Evolutionary conservation across 2,113 vertebrate genomes (phyloP).

Genomic region (Tychaedon coryphoeus): DNA sequence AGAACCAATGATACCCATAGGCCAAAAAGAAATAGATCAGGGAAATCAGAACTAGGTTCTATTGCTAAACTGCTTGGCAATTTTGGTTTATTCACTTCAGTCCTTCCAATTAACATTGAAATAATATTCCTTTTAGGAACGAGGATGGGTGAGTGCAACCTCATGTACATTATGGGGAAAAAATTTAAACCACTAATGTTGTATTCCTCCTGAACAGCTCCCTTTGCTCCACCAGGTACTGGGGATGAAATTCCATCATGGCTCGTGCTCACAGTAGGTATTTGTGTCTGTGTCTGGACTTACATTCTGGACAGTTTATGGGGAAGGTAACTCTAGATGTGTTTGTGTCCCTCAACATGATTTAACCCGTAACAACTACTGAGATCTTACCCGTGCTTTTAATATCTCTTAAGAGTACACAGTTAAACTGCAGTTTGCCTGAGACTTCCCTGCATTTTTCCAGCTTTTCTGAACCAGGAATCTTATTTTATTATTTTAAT

Average conservation of each 20-base stretch:
- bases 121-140: neutral
- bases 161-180: neutral
- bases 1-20: neutral
- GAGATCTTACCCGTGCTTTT: neutral
- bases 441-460: neutral
- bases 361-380: neutral
- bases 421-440: neutral
- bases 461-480: neutral
- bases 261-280: neutral
- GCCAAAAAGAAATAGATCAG: neutral
- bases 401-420: neutral
- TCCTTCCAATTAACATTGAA: neutral
- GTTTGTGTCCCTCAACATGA: neutral
- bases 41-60: neutral
- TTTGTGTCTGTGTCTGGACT: neutral
- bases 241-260: neutral
- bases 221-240: neutral
- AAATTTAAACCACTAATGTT: rapidly evolving
- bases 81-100: neutral
- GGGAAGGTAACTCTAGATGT: neutral
- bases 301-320: neutral
- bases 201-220: neutral
- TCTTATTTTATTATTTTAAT: neutral
- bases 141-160: neutral
- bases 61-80: neutral